Evolutionary conservation across 2,113 vertebrate species (phyloP).

Genomic region (Neolamprologus variostigma): DNA sequence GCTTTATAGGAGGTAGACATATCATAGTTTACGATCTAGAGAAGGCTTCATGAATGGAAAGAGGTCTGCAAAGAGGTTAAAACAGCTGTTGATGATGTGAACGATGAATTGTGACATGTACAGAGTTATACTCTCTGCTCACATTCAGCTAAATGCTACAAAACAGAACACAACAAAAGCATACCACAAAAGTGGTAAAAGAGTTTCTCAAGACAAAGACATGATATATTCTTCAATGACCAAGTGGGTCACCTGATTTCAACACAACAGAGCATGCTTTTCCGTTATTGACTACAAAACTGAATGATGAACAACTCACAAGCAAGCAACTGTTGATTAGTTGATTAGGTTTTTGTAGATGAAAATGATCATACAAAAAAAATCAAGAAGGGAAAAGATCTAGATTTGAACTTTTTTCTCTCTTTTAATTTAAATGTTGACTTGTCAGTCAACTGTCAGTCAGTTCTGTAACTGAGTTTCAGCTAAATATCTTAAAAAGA

Average conservation of each 20-base stretch:
- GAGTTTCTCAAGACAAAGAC: not conserved
- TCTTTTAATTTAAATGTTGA: not conserved
- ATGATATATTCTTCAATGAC: not conserved
- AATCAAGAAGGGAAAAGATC: not conserved
- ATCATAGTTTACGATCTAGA: not conserved
- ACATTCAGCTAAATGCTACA: not conserved
- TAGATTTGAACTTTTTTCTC: not conserved
- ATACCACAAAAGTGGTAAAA: not conserved
- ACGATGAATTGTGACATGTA: not conserved
- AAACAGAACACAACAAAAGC: not conserved
- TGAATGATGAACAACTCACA: not conserved
- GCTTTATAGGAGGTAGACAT: not conserved
- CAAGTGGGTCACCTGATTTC: not conserved
- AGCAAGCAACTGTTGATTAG: not conserved
- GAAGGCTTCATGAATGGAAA: not conserved
- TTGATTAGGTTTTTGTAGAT: not conserved
- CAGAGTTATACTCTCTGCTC: not conserved
- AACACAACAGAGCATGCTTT: not conserved
- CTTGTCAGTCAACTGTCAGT: not conserved
- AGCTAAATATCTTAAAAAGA: not conserved
- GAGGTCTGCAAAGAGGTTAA: not conserved
- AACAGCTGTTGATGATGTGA: not conserved
- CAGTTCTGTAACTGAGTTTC: not conserved
- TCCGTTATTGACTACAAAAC: not conserved
- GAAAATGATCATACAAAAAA: not conserved